phyloP scores from a whole-genome alignment of 2,888 invertebrate species.

The Drosophila recens region DNA sequence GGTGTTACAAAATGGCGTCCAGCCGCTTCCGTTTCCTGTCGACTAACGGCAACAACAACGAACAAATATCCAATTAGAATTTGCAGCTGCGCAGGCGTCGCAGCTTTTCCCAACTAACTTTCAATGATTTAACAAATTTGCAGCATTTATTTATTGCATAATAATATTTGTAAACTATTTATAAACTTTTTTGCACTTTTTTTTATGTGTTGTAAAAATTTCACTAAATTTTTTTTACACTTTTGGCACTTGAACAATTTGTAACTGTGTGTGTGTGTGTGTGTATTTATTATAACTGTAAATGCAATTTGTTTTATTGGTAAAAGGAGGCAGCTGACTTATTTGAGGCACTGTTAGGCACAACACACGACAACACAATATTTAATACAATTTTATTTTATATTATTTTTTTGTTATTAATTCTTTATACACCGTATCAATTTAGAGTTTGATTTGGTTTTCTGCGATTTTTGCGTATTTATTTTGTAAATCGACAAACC shows the following conservation, averaged over 20 bases:
- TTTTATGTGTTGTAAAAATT: conserved; percentile 12
- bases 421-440: neutral
- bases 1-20: conserved; percentile 50
- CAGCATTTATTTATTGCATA: neutral
- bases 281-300: conserved; percentile 35
- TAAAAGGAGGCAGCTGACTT: conserved; percentile 25
- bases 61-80: conserved; percentile 68
- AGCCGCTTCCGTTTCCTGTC: conserved; percentile 61
- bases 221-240: conserved; percentile 3
- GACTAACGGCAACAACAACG: conserved; percentile 7
- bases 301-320: conserved; percentile 48
- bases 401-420: neutral
- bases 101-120: conserved; percentile 13
- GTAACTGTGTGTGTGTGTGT: conserved; percentile 25
- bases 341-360: conserved; percentile 24
- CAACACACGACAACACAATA: conserved; percentile 25
- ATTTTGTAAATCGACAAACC: conserved; percentile 39
- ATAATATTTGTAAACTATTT: conserved; percentile 3
- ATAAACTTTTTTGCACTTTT: conserved; percentile 28
- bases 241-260: conserved; percentile 52
- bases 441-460: conserved; percentile 12
- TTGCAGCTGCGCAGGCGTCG: conserved; percentile 74
- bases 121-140: neutral
- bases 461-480: conserved; percentile 33
- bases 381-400: neutral